These are phyloP conservation scores for Blennius ocellaris DNA, from an alignment of 2,113 vertebrate species.

Conservation along the genomic window DNA sequence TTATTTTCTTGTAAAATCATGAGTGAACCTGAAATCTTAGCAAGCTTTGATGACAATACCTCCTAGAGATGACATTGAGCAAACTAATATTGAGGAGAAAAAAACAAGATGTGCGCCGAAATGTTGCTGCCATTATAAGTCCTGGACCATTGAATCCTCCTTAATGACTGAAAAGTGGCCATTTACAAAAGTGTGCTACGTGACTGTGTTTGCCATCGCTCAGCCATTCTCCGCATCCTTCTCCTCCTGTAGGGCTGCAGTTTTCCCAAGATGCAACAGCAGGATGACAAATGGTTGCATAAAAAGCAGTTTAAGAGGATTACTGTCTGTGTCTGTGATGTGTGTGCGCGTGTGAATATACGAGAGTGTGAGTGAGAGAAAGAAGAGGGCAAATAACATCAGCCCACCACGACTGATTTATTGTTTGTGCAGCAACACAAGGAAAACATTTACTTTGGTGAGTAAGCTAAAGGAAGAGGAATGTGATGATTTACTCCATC, in stretches of 20 bases:
- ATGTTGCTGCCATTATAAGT: conserved; percentile 31
- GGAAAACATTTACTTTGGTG: conserved; percentile 60
- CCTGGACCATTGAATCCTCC: conserved; percentile 38
- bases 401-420: conserved; percentile 66
- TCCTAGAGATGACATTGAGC: conserved; percentile 23
- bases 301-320: conserved; percentile 77
- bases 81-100: conserved; percentile 36
- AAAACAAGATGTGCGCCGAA: conserved; percentile 12
- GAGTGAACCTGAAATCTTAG: conserved; percentile 24
- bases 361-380: conserved; percentile 31
- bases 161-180: conserved; percentile 57
- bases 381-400: conserved; percentile 61
- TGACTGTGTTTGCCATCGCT: conserved; percentile 30
- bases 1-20: neutral
- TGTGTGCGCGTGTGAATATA: conserved; percentile 35
- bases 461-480: conserved; percentile 31
- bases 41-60: conserved; percentile 35
- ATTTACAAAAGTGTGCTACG: conserved; percentile 39
- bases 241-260: conserved; percentile 36
- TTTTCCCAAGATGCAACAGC: conserved; percentile 63
- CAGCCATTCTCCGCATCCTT: conserved; percentile 18
- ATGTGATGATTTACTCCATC: conserved; percentile 54
- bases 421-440: conserved; percentile 59
- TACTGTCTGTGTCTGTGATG: conserved; percentile 47
- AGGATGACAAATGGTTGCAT: conserved; percentile 73